Conservation (phyloP, 1,140 invertebrate species). For the Platorchestia sp. region DNA sequence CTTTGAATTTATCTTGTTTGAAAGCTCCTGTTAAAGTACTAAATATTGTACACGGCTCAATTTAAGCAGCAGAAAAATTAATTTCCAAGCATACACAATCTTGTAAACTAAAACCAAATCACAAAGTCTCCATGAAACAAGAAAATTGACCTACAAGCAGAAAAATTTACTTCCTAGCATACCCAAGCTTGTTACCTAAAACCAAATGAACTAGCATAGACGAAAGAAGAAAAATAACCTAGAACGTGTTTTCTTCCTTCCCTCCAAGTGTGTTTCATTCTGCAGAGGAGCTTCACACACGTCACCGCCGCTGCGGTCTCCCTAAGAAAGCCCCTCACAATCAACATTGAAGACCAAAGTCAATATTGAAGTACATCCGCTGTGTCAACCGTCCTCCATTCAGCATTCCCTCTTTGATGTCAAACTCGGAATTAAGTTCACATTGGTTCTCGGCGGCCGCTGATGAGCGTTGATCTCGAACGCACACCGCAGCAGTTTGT, state of each 20-base stretch:
- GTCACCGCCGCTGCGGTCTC: not conserved
- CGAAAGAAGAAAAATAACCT: not conserved
- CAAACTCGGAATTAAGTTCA: not conserved
- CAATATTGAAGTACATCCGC: not conserved
- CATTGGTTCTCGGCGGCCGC: not conserved
- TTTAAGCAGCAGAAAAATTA: no score
- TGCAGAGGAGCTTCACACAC: not conserved
- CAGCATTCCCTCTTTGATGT: not conserved
- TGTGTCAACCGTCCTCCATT: not conserved
- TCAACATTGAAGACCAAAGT: conserved; percentile 1
- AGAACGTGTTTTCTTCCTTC: not conserved
- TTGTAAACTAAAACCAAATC: no score
- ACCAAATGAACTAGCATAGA: no score
- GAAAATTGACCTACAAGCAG: no score
- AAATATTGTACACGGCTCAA: no score
- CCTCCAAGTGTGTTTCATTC: not conserved
- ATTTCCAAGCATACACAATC: no score
- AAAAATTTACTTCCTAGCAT: no score
- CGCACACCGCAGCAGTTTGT: not conserved
- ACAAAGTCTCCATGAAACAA: no score
- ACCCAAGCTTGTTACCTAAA: no score
- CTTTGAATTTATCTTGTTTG: no score
- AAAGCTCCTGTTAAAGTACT: no score
- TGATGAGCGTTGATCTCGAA: not conserved
- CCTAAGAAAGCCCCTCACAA: not conserved